These are phyloP conservation scores for Lysandra coridon DNA, from an alignment of 2,888 invertebrate species.

Conservation along the genomic window DNA sequence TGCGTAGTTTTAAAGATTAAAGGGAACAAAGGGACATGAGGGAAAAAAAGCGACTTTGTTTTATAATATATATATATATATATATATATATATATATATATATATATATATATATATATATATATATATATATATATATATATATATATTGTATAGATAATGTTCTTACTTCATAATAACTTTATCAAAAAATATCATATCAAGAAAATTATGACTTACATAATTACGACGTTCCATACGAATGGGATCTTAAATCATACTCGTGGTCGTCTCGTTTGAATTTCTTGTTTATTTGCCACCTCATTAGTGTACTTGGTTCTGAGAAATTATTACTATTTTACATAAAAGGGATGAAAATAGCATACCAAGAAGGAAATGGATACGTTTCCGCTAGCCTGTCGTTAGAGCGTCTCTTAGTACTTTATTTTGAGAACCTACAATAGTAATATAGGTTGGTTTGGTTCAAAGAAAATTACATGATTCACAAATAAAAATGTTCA, in stretches of 20 bases:
- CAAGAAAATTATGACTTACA: background rate
- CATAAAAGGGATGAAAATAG: constrained; percentile 22
- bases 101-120: too few relatives aligned
- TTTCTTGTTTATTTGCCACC: constrained; percentile 16
- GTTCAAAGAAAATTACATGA: background rate
- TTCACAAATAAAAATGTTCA: background rate
- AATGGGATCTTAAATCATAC: background rate
- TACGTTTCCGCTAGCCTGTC: background rate
- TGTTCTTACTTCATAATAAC: background rate
- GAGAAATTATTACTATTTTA: constrained; percentile 13
- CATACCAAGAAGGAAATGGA: constrained; percentile 10
- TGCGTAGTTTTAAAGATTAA: too few relatives aligned
- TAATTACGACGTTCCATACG: background rate
- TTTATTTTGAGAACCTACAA: background rate
- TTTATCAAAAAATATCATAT: too few relatives aligned
- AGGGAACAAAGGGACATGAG: too few relatives aligned
- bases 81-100: too few relatives aligned
- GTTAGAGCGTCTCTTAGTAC: background rate
- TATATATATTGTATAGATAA: background rate
- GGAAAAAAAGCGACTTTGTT: too few relatives aligned
- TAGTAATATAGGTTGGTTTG: background rate
- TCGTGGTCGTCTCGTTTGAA: constrained; percentile 1
- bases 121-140: background rate
- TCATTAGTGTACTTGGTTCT: background rate
- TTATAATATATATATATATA: too few relatives aligned